Evolutionary conservation across 2,113 vertebrate species (phyloP).

Genomic region (Mirounga angustirostris): DNA sequence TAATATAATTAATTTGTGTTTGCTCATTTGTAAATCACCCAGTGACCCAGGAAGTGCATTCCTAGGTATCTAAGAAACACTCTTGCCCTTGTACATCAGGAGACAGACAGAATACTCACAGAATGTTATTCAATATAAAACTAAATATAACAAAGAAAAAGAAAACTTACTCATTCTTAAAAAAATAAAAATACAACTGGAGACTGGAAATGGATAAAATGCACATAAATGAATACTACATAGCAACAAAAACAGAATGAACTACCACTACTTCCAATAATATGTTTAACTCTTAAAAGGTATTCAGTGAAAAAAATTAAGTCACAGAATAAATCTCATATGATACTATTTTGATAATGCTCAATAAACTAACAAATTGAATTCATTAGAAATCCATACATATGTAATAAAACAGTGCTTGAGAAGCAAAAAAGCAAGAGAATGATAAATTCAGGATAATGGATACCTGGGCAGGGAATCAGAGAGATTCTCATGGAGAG

Average conservation of each 20-base stretch:
- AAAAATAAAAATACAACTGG: background rate
- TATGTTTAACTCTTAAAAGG: slow-evolving; percentile 19
- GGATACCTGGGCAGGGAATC: background rate
- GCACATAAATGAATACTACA: background rate
- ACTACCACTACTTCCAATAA: background rate
- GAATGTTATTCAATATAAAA: background rate
- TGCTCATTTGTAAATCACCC: background rate
- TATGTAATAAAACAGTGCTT: background rate
- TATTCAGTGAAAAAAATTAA: background rate
- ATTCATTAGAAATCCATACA: slow-evolving; percentile 19
- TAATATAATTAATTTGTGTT: slow-evolving; percentile 34
- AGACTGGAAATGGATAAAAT: background rate
- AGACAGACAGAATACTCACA: background rate
- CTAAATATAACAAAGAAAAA: background rate
- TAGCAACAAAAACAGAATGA: background rate
- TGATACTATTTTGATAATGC: slow-evolving; percentile 1
- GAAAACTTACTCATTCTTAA: background rate
- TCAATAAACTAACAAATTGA: slow-evolving; percentile 22
- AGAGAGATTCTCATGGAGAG: background rate
- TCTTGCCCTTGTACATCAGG: background rate
- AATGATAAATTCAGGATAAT: slow-evolving; percentile 43
- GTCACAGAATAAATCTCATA: background rate
- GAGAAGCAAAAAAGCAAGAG: background rate
- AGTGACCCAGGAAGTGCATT: background rate
- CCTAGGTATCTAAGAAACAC: background rate